phyloP scores from a whole-genome alignment of 2,888 invertebrate genomes.

The Chromoteleia sp. region DNA sequence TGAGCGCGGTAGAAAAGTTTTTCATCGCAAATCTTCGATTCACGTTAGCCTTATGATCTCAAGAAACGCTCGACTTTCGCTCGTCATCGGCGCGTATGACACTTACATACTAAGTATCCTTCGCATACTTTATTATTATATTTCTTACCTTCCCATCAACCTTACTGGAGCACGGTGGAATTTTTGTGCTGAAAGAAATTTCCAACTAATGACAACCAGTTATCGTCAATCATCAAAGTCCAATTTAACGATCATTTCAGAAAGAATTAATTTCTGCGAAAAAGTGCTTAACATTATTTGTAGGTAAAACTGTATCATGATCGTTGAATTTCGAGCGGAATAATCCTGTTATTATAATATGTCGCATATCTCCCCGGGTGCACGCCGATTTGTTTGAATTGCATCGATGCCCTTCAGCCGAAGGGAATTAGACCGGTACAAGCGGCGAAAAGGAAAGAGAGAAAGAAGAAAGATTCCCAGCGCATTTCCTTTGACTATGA shows the following conservation, averaged over 20 bases:
- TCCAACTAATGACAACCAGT: slow-evolving; percentile 14
- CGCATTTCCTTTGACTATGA: slow-evolving; percentile 72
- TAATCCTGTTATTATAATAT: slow-evolving; percentile 54
- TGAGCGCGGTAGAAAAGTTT: slow-evolving; percentile 49
- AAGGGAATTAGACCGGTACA: slow-evolving; percentile 57
- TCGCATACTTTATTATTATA: slow-evolving; percentile 42
- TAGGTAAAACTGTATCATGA: slow-evolving; percentile 21
- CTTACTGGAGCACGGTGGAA: slow-evolving; percentile 41
- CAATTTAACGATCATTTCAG: slow-evolving; percentile 26
- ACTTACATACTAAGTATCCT: slow-evolving; percentile 59
- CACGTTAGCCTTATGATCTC: slow-evolving; percentile 50
- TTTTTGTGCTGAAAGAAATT: slow-evolving; percentile 14
- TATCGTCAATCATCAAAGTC: slow-evolving; percentile 13
- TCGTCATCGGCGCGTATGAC: slow-evolving; percentile 26
- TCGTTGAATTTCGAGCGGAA: slow-evolving; percentile 29
- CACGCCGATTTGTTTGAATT: slow-evolving; percentile 65
- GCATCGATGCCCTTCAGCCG: slow-evolving; percentile 70
- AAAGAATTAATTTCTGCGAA: background rate
- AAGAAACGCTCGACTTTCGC: slow-evolving; percentile 49
- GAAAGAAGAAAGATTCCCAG: slow-evolving; percentile 73
- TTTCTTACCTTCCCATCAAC: slow-evolving; percentile 19
- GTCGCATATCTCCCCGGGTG: slow-evolving; percentile 31
- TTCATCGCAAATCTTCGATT: slow-evolving; percentile 46
- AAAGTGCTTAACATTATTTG: slow-evolving; percentile 5
- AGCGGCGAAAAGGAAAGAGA: slow-evolving; percentile 69